Evolutionary conservation across 2,113 vertebrate species (phyloP).

Genomic region (Engraulis encrasicolus): DNA sequence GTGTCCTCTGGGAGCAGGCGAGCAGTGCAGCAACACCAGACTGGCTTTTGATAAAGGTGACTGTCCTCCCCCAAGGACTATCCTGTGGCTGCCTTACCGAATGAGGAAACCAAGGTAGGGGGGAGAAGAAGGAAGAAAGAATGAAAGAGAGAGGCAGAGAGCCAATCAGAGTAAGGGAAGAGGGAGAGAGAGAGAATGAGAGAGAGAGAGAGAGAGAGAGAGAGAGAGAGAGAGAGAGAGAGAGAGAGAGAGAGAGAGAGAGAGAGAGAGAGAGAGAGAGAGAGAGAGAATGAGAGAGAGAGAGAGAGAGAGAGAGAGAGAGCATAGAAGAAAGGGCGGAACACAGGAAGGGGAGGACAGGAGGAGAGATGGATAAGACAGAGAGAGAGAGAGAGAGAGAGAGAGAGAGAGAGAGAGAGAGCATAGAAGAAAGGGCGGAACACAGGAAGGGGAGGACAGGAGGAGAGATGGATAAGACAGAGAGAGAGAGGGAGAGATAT

Average conservation of each 20-base stretch:
- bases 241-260: neutral
- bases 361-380: neutral
- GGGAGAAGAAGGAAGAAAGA: neutral
- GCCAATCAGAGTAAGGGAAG: no score
- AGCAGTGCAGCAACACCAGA: neutral
- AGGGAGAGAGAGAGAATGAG: neutral
- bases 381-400: neutral
- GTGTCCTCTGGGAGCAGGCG: conserved; percentile 8
- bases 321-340: neutral
- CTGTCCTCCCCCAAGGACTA: conserved; percentile 12
- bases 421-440: neutral
- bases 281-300: neutral
- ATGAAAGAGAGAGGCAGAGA: neutral
- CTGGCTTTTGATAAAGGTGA: conserved; percentile 29
- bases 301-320: neutral
- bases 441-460: neutral
- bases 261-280: neutral
- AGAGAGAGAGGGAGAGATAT: neutral
- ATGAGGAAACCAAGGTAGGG: neutral
- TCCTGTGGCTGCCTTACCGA: conserved; percentile 16
- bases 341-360: no score
- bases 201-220: neutral
- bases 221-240: neutral
- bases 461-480: neutral
- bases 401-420: neutral